Evolutionary conservation across 2,888 invertebrate species (phyloP), one percentile per base, ranked within the genome.

Genomic region (Heliconius charithonia): DNA sequence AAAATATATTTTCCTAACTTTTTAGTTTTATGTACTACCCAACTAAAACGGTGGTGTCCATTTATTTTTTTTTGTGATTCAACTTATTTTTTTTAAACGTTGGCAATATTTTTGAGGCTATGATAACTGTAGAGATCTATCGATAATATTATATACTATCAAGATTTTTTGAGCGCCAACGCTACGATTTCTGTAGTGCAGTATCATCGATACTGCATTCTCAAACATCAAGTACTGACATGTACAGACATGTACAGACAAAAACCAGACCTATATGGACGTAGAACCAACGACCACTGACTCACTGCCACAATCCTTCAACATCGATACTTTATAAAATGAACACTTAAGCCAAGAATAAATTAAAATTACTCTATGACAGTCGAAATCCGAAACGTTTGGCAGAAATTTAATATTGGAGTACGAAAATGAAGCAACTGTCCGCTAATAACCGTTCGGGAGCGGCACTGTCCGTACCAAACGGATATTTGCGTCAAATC

Each of bases 351-450:
- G 19, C 41, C 37, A 67, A 19, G 16, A 13, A 59, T 27, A 63
- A 75, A 81, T 75, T 77, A 56, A 77, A 75, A 81, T 80, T 80
- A 79, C 56, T 80, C 79, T 81, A 76, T 80, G 81, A 72, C 78
- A 75, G 75, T 41, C 62, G 63, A 67, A 75, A 75, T 69, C 76
- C 62, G 79, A 81, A 80, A 80, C 79, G 80, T 79, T 80, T 81
- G 29, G 80, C 77, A 72, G 81, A 79, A 80, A 80, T 81, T 80
- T 80, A 80, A 81, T 80, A 81, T 79, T 59, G n/a, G 74, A 63
- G 77, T 66, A 51, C 75, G 77, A 51, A 76, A 79, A 75, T 80
- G 75, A 77, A 77, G 65, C 76, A 80, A 80, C 65, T 51, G 63
- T 75, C 76, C 76, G 63, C 75, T 75, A 81, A 73, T 80, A 77